Conservation (phyloP, 2,888 invertebrate species). For the Coenonympha arcania region DNA sequence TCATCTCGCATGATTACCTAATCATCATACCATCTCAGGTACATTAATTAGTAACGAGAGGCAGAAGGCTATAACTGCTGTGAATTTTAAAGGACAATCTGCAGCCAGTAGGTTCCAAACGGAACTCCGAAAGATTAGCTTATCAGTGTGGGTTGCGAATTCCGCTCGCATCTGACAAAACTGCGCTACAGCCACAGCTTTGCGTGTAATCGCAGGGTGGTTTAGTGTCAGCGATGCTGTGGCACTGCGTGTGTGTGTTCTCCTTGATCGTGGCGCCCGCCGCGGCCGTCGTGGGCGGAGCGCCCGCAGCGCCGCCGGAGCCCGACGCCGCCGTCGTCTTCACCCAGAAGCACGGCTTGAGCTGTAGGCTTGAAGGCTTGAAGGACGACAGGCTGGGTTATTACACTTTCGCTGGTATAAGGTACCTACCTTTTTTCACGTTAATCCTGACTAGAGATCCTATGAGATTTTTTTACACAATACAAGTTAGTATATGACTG, state of each 20-base stretch:
- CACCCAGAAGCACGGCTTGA: conserved; percentile 75
- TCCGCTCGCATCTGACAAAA: conserved; percentile 2
- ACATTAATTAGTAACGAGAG: too few relatives aligned
- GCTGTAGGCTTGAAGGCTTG: conserved; percentile 77
- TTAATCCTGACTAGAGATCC: too few relatives aligned
- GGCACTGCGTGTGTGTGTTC: conserved; percentile 35
- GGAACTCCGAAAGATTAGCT: conserved; percentile 7
- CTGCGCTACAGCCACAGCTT: not conserved
- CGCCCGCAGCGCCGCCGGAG: conserved; percentile 77
- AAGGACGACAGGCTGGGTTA: conserved; percentile 75
- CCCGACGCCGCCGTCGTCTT: conserved; percentile 82
- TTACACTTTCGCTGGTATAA: conserved; percentile 82
- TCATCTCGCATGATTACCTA: too few relatives aligned
- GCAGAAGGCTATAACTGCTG: too few relatives aligned
- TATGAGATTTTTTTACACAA: too few relatives aligned
- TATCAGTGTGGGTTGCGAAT: conserved; percentile 8
- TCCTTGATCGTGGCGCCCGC: conserved; percentile 35
- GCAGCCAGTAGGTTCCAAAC: not conserved
- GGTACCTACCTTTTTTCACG: too few relatives aligned
- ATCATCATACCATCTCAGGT: too few relatives aligned
- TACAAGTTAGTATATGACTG: too few relatives aligned
- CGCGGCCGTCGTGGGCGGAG: conserved; percentile 78
- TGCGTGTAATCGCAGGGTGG: conserved; percentile 3
- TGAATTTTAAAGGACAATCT: too few relatives aligned
- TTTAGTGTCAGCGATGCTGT: conserved; percentile 40